Evolutionary conservation across 1,140 invertebrate genomes (phyloP).

Genomic region (Hypsibius dujardini): DNA sequence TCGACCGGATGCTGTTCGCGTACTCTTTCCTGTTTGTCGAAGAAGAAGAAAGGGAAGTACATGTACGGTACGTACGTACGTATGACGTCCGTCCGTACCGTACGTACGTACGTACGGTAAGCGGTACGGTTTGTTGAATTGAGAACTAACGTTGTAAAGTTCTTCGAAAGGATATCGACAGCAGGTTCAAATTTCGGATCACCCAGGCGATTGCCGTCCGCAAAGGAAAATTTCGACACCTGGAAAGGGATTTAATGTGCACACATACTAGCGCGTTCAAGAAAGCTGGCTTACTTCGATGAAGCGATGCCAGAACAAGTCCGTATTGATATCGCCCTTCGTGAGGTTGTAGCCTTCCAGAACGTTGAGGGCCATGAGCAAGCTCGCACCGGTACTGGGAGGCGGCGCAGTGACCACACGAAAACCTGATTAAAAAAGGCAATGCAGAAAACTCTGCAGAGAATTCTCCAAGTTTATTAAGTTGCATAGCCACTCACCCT

Average conservation of each 20-base stretch:
- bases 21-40: conserved; percentile 21
- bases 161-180: conserved; percentile 11
- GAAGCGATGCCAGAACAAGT: conserved; percentile 26
- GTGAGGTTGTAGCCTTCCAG: conserved; percentile 27
- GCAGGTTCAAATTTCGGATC: conserved; percentile 19
- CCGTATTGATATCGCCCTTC: background rate
- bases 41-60: conserved; percentile 14
- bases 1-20: background rate
- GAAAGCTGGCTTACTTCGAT: conserved; percentile 26
- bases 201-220: background rate
- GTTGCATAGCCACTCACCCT: conserved; percentile 23
- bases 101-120: conserved; percentile 23
- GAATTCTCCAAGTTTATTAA: background rate
- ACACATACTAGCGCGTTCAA: background rate
- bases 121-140: background rate
- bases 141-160: too few species aligned
- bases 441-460: background rate
- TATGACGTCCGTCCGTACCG: conserved; percentile 22
- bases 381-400: conserved; percentile 26
- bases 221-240: background rate
- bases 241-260: conserved; percentile 17
- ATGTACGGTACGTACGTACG: background rate
- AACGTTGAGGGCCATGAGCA: conserved; percentile 29
- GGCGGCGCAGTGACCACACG: conserved; percentile 27
- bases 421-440: conserved; percentile 22